Conservation (phyloP, 2,888 invertebrate species). For the Argyra leucocephala region DNA sequence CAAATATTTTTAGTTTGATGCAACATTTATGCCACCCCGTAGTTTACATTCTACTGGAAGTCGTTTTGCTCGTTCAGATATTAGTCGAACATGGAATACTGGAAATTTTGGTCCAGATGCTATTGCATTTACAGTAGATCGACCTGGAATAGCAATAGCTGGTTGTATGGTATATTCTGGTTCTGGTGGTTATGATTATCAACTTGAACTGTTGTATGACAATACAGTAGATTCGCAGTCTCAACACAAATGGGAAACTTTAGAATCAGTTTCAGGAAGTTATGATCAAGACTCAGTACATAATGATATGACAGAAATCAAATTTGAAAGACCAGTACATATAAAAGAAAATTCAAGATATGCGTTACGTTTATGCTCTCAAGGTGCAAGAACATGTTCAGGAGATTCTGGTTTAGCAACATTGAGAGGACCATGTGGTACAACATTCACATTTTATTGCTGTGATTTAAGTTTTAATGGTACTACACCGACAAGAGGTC, state of each 20-base stretch:
- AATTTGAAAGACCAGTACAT: conserved; percentile 78
- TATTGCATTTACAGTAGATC: conserved; percentile 87
- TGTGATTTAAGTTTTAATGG: conserved; percentile 92
- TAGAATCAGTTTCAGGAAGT: conserved; percentile 73
- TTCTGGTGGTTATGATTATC: conserved; percentile 79
- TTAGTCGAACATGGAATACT: conserved; percentile 89
- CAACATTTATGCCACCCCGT: conserved; percentile 49
- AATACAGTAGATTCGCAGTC: conserved; percentile 47
- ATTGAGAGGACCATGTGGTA: conserved; percentile 87
- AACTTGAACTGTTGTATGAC: conserved; percentile 78
- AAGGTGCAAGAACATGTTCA: conserved; percentile 85
- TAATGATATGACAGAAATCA: conserved; percentile 80
- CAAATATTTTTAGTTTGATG: conserved; percentile 33
- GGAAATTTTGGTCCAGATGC: conserved; percentile 96
- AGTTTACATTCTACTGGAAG: conserved; percentile 78
- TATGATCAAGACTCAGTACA: conserved; percentile 77
- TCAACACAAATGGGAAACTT: conserved; percentile 74
- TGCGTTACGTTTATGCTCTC: conserved; percentile 77
- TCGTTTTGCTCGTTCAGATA: conserved; percentile 81
- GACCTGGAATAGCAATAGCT: conserved; percentile 76
- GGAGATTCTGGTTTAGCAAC: conserved; percentile 85
- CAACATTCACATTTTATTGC: conserved; percentile 79
- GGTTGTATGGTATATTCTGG: conserved; percentile 89
- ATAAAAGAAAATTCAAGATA: conserved; percentile 85
- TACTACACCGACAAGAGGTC: conserved; percentile 89